phyloP scores from a whole-genome alignment of 2,888 invertebrate species.

The Rhimphoctona megacephalus region DNA sequence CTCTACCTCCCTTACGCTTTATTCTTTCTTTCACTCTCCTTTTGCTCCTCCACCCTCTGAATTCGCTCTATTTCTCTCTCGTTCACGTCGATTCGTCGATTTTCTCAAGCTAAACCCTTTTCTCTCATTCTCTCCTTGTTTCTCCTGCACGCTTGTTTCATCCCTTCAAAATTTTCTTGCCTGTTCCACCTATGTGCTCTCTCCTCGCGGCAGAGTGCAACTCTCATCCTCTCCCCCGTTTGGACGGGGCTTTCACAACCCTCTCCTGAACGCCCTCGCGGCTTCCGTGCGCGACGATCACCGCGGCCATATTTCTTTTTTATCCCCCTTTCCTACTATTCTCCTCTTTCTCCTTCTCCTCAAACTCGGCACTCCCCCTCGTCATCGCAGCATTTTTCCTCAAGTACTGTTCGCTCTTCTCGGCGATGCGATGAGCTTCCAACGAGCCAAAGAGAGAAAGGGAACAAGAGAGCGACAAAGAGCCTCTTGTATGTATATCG shows the following conservation, averaged over 20 bases:
- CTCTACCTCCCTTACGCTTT: not conserved
- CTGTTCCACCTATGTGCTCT: slow-evolving; percentile 36
- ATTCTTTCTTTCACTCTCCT: slow-evolving; percentile 9
- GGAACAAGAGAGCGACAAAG: slow-evolving; percentile 4
- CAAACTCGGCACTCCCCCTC: slow-evolving; percentile 31
- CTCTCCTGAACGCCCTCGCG: slow-evolving; percentile 59
- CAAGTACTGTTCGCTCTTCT: slow-evolving; percentile 58
- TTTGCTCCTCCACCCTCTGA: slow-evolving; percentile 33
- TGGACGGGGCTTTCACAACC: slow-evolving; percentile 50
- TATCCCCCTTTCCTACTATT: slow-evolving; percentile 25
- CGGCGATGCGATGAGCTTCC: slow-evolving; percentile 40
- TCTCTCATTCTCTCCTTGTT: slow-evolving; percentile 29
- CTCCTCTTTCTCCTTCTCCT: slow-evolving; percentile 18
- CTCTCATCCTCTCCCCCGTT: slow-evolving; percentile 44
- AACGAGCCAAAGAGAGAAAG: not conserved
- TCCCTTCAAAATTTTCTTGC: slow-evolving; percentile 55
- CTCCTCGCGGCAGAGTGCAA: slow-evolving; percentile 13
- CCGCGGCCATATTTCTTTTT: slow-evolving; percentile 67
- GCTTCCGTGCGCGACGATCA: slow-evolving; percentile 67
- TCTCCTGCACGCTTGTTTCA: slow-evolving; percentile 18
- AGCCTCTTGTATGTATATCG: slow-evolving; percentile 50
- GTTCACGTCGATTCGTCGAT: slow-evolving; percentile 68
- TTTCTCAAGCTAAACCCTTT: slow-evolving; percentile 54
- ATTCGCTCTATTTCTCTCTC: slow-evolving; percentile 44
- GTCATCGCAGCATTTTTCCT: slow-evolving; percentile 66